Base-by-base conservation (phyloP, 1,140 invertebrate species). In the Trissolcus basalis region DNA sequence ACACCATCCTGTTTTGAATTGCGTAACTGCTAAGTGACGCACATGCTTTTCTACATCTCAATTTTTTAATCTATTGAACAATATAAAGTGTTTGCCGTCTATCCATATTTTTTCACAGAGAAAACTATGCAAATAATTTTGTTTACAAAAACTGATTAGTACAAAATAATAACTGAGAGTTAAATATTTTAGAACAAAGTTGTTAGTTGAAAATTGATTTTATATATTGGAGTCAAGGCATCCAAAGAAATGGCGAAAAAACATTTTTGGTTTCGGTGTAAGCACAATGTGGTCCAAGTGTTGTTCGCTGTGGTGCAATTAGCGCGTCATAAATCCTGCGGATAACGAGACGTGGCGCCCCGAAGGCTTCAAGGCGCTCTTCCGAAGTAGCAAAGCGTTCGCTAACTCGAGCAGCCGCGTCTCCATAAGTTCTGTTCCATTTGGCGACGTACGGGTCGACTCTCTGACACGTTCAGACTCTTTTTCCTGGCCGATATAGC, bases 331-430 rank as follows among this genome's bases (percentile, higher is more conserved):
- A 88, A 85, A 88, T 88, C 82, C 78, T 71, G 33, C 39, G 83
- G 80, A 87, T 88, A 88, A 88, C 87, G 85, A 88, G 87, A 87
- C 84, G 72, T 78, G 86, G 86, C 87, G 86, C 85, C 86, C 85
- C 65, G 81, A 84, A 87, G 86, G 83, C 87, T 86, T 87, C 86
- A 80, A 77, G 79, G 53, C 76, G 80, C 70, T 81, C 70, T 80
- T 77, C 71, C 71, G 55, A 63, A 64, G 68, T 54, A 55, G 64
- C 65, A 61, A 56, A 76, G 70, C 67, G 69, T 76, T 76, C 74
- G 76, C 78, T 73, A 80, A 78, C 76, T 78, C 80, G 68, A 76
- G 69, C 49, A 79, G 77, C 80, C 64, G 67, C 68, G 80, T 79
- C 75, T 79, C 63, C 51, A 60, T 73, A 85, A 84, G 80, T 84